A percentile compares a stretch with the other conserved stretches of the same genome.
phyloP scores from a whole-genome alignment of 2,113 vertebrate species.

The Murina feae region DNA sequence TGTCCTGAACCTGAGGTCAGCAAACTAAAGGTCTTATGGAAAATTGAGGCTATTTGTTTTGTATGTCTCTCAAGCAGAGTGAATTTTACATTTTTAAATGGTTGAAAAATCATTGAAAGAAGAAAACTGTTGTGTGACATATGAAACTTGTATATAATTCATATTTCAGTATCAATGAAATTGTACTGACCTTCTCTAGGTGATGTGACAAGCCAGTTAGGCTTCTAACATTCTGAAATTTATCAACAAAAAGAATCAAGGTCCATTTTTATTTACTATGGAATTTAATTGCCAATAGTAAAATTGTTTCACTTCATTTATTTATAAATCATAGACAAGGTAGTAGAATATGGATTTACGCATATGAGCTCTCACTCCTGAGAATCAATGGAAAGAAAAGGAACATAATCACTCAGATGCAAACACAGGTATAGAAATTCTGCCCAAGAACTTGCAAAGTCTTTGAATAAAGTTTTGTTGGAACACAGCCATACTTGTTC shows the following conservation, averaged over 20 bases:
- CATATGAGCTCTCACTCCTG: neutral
- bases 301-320: neutral
- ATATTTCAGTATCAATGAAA: neutral
- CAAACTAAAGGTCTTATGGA: neutral
- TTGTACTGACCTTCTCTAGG: neutral
- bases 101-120: neutral
- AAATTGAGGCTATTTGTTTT: neutral
- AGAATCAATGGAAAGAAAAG: neutral
- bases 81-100: neutral
- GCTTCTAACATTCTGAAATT: neutral
- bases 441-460: neutral
- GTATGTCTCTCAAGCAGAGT: neutral
- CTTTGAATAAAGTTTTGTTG: neutral
- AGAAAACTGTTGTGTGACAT: neutral
- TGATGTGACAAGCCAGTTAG: neutral
- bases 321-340: neutral
- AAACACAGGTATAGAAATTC: conserved; percentile 18
- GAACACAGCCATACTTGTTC: neutral
- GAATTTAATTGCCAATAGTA: neutral
- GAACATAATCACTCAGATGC: neutral
- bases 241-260: neutral
- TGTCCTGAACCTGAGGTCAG: neutral
- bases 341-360: neutral
- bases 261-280: conserved; percentile 2
- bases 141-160: neutral